These are phyloP conservation scores for Coilia nasus DNA, from an alignment of 2,797 vertebrate genomes.

Conservation along the genomic window DNA sequence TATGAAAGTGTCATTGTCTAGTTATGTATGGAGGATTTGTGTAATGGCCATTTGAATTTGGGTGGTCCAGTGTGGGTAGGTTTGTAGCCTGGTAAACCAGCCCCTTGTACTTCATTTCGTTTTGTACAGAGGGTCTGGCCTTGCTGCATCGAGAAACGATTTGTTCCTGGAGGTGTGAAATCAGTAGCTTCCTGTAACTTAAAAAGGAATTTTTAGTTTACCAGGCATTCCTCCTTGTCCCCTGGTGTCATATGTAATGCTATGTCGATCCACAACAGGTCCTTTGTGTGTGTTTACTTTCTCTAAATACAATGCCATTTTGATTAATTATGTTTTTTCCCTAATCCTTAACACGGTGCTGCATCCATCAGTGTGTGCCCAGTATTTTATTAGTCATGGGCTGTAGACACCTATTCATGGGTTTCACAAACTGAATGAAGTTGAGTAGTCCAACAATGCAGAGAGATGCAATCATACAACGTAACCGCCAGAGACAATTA, in stretches of 20 bases:
- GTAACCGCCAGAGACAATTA: background rate
- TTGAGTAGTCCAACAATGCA: background rate
- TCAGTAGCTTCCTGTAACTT: too few relatives aligned
- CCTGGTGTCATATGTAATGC: background rate
- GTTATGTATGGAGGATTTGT: background rate
- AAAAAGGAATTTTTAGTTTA: background rate
- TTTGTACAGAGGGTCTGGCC: too few relatives aligned
- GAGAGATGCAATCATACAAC: background rate
- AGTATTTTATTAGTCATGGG: background rate
- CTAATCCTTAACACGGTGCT: background rate
- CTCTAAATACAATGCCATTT: constrained; percentile 8
- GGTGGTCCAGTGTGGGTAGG: background rate
- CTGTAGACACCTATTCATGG: background rate
- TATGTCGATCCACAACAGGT: background rate
- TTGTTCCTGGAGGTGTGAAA: background rate
- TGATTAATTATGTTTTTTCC: constrained; percentile 18
- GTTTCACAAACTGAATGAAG: background rate
- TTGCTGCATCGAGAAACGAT: too few relatives aligned
- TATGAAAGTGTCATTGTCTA: background rate
- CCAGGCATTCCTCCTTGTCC: background rate
- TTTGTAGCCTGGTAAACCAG: too few relatives aligned
- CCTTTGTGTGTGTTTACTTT: constrained; percentile 7
- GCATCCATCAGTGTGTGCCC: background rate
- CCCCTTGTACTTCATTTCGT: too few relatives aligned
- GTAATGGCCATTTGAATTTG: background rate